Base-by-base conservation (phyloP, 2,888 invertebrate genomes). In the Thecocarcelia acutangulata region DNA sequence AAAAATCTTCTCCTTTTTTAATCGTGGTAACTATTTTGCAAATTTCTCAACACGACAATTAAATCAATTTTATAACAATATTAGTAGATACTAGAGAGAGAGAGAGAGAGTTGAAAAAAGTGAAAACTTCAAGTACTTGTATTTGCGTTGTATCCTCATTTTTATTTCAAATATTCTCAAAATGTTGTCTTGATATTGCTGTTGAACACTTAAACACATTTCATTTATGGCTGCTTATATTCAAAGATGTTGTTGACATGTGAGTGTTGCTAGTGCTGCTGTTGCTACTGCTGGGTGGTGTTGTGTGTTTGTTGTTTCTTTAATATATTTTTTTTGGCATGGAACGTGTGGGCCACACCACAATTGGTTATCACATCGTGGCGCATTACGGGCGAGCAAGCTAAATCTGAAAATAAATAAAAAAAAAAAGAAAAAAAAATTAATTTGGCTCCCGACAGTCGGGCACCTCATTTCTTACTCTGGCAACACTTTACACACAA, bases 401-500 rank as follows among this genome's bases (percentile, higher is more conserved):
- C 83, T 61, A 56, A 61, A 63, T 46, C 54, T 69, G 46, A 40
- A 61, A 74, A 81, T 68, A 58, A 83, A 63, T 54, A 54, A 64
- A 59, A 58, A 83, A 77, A 33, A 77, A 75, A 58, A 83, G 75
- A 33, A 81, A 77, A 85, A n/a, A 85, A 85, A 85, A 83, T 64
- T 48, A 37, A 70, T 84, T 85, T 91, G 93, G 92, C 92, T 92
- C 92, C 93, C 90, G 91, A 86, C 91, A 89, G 92, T 87, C 92
- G 92, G 93, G 93, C 93, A 92, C 92, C 91, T 86, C n/a, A n/a
- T 73, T 69, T 19, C 56, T 52, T 75, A 79, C 82, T 82, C 82
- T 82, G 82, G 82, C 74, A 82, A 82, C 82, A 59, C 81, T 77
- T 24, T 46, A 56, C 19, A 54, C 54, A 48, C 15, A 63, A 19